Base-by-base conservation (phyloP, 2,888 invertebrate species). In the Tinea semifulvella region DNA sequence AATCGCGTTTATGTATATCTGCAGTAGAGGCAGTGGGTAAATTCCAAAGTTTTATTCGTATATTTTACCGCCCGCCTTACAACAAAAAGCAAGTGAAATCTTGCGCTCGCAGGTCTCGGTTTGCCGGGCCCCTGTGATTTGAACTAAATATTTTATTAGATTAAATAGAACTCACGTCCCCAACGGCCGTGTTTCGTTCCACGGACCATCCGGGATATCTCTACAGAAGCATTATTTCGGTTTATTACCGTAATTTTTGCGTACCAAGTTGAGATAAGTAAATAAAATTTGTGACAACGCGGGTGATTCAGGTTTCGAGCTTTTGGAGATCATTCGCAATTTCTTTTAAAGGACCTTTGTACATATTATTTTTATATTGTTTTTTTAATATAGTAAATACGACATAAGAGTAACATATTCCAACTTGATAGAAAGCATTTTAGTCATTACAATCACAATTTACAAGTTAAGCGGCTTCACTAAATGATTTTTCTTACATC, bases 91-190 rank as follows among this genome's bases (percentile, higher is more conserved):
- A 22, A 40, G 40, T 14, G 13, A 20, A 22, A 22, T 40, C 20
- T 40, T 40, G 22, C 20, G 22, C 22, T 40, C 22, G 40, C 22
- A 11, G 40, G 17, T n/a, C 13, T 38, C 38, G 40, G 13, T 27
- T 28, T 42, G 13, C 27, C 17, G 27, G 11, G 42, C 42, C 45
- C 62, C 68, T 62, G 68, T 72, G 76, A 76, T 75, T 75, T 72
- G 69, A 66, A 65, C 65, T 67, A 70, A 65, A 74, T 77, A 73
- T 69, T 71, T 73, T 76, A 76, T 77, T 60, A 64, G 61, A 69
- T 68, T 67, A 68, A 68, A 66, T 60, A 61, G 56, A 57, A 57
- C 58, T 60, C 22, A 20, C n/a, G 40, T 40, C 40, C 22, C 40
- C 22, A 11, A 22, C 20, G 40, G 22, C 17, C 14, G 20, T n/a